Conservation (phyloP, 2,888 invertebrate genomes). For the Rhimphoctona megacephalus region DNA sequence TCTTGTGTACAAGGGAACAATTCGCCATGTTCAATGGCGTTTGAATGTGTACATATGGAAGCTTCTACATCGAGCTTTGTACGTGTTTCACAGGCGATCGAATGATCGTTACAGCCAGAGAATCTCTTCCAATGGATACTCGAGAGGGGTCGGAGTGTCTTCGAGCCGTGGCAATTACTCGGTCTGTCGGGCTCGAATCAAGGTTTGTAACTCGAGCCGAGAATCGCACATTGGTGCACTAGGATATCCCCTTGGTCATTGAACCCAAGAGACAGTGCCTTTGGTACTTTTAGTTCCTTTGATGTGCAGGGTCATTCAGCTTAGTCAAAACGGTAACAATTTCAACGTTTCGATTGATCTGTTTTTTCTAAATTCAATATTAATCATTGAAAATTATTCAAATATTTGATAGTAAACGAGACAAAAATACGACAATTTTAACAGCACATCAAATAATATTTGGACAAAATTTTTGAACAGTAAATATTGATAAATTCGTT, state of each 20-base stretch:
- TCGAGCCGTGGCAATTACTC: slow-evolving; percentile 64
- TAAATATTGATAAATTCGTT: background rate
- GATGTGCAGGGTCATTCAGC: background rate
- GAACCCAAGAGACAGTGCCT: slow-evolving; percentile 70
- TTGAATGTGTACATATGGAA: slow-evolving; percentile 22
- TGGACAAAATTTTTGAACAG: background rate
- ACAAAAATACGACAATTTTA: background rate
- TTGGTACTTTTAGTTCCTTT: slow-evolving; percentile 72
- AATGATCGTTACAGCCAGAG: slow-evolving; percentile 42
- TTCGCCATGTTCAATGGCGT: slow-evolving; percentile 10
- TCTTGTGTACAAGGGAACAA: slow-evolving; percentile 14
- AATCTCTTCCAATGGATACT: slow-evolving; percentile 31
- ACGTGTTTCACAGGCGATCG: slow-evolving; percentile 47
- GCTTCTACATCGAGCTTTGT: slow-evolving; percentile 44
- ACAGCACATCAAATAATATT: background rate
- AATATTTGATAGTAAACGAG: background rate
- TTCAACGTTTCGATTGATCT: background rate
- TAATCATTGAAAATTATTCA: background rate
- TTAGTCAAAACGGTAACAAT: background rate
- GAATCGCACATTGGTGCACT: slow-evolving; percentile 60
- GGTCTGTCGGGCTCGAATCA: slow-evolving; percentile 67
- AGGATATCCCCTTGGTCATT: slow-evolving; percentile 39
- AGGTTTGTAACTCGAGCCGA: slow-evolving; percentile 68
- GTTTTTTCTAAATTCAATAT: background rate
- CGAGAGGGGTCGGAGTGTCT: slow-evolving; percentile 56